Percentiles rank a stretch among this genome's conserved stretches.
phyloP scores from a whole-genome alignment of 2,888 invertebrate genomes.

The Drosophila acutilabella region DNA sequence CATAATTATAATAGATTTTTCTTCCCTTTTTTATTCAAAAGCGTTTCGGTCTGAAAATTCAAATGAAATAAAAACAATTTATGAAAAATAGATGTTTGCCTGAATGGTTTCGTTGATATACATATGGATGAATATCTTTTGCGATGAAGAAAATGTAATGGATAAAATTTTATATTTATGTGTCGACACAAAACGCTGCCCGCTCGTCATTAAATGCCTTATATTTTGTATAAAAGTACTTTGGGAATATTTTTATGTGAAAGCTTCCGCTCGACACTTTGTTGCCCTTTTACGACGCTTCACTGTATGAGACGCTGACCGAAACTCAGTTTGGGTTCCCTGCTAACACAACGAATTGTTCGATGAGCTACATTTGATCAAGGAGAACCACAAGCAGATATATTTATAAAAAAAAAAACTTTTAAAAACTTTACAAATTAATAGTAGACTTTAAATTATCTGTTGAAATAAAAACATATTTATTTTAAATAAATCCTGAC shows the following conservation, averaged over 20 bases:
- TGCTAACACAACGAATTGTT: constrained; percentile 6
- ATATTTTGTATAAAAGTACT: constrained; percentile 64
- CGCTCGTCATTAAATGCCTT: constrained; percentile 43
- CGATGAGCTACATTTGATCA: constrained; percentile 15
- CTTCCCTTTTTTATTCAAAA: constrained; percentile 5
- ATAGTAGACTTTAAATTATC: neutral
- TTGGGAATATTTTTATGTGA: constrained; percentile 49
- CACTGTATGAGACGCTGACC: constrained; percentile 11
- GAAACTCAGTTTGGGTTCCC: constrained; percentile 1
- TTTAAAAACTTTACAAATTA: too few relatives aligned
- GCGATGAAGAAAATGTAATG: constrained; percentile 34
- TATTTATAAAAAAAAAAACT: too few relatives aligned
- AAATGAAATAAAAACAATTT: constrained; percentile 67
- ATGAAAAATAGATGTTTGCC: constrained; percentile 7
- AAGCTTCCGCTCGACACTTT: constrained; percentile 47
- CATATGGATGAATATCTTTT: neutral
- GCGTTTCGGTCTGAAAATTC: constrained; percentile 38
- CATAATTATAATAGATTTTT: constrained; percentile 54
- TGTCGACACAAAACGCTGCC: constrained; percentile 34
- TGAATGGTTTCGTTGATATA: neutral
- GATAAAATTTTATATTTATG: constrained; percentile 47
- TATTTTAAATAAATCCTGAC: too few relatives aligned
- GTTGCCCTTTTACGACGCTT: constrained; percentile 46
- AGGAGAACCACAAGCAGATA: neutral
- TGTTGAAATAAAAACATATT: too few relatives aligned